These are phyloP conservation scores for Mormyrus hasselquistii DNA, from an alignment of 2,797 vertebrate species.

Conservation along the genomic window DNA sequence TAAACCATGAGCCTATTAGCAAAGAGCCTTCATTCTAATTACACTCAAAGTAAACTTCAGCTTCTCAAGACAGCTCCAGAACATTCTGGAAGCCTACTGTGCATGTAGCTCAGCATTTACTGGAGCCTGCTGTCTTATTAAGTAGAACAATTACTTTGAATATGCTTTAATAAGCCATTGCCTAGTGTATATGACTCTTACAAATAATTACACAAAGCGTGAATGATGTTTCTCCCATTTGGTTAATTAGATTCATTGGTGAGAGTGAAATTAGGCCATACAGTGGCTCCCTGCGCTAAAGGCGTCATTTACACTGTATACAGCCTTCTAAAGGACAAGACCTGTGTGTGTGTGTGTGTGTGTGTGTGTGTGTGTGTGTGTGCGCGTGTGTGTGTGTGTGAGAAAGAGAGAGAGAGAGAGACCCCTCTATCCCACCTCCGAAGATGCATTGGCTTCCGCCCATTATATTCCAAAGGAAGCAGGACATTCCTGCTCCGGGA, in stretches of 20 bases:
- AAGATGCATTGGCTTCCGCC: conserved; percentile 35
- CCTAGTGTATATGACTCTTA: neutral
- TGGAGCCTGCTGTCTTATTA: neutral
- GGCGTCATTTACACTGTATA: neutral
- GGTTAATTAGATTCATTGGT: neutral
- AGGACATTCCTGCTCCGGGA: conserved; percentile 8
- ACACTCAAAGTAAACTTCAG: neutral
- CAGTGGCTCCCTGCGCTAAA: neutral
- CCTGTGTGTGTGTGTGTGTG: neutral
- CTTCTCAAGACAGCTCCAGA: neutral
- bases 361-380: neutral
- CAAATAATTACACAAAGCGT: neutral
- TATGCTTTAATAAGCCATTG: neutral
- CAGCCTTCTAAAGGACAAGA: neutral
- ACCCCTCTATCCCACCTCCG: conserved; percentile 21
- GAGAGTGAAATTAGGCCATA: neutral
- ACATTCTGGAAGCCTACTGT: neutral
- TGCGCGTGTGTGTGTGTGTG: too few relatives aligned
- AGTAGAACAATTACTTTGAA: neutral
- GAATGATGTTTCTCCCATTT: neutral
- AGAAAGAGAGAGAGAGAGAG: neutral
- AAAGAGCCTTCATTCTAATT: neutral
- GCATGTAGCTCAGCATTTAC: neutral
- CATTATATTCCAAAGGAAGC: conserved; percentile 41
- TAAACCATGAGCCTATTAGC: neutral